Percentiles rank a stretch among this genome's conserved stretches.
Conservation (phyloP, 2,888 invertebrate species). For the Seira musarum region DNA sequence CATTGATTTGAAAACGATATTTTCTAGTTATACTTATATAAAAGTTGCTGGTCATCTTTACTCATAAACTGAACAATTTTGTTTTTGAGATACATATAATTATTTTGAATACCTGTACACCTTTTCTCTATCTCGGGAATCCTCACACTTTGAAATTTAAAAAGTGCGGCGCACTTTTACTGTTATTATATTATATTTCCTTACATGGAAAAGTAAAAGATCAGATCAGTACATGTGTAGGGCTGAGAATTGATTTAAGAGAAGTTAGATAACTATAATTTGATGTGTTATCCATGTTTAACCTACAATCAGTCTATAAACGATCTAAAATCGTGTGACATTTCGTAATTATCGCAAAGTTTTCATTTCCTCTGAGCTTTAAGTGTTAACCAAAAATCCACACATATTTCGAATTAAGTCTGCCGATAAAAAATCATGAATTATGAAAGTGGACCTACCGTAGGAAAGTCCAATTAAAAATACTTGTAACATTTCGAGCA, state of each 20-base stretch:
- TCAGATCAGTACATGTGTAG: not conserved
- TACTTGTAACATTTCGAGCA: too few species aligned
- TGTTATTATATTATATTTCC: not conserved
- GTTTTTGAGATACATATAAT: not conserved
- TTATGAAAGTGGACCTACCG: too few species aligned
- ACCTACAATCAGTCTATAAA: not conserved
- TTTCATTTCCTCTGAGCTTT: slow-evolving; percentile 5
- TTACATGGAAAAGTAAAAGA: not conserved
- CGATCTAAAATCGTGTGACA: too few species aligned
- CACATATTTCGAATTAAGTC: not conserved
- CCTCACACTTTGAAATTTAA: not conserved
- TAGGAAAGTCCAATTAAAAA: too few species aligned
- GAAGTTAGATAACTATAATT: too few species aligned
- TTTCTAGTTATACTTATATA: not conserved
- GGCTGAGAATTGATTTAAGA: not conserved
- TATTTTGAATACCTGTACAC: not conserved
- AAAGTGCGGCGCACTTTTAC: slow-evolving; percentile 3
- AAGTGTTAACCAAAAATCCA: not conserved
- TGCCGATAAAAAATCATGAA: too few species aligned
- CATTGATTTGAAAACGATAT: too few species aligned
- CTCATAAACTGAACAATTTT: not conserved
- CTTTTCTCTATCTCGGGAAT: not conserved
- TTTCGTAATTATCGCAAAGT: not conserved
- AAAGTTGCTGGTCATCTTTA: slow-evolving; percentile 3
- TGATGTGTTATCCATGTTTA: too few species aligned